Evolutionary conservation across 2,113 vertebrate species (phyloP).

Genomic region (Chaetodon trifascialis): DNA sequence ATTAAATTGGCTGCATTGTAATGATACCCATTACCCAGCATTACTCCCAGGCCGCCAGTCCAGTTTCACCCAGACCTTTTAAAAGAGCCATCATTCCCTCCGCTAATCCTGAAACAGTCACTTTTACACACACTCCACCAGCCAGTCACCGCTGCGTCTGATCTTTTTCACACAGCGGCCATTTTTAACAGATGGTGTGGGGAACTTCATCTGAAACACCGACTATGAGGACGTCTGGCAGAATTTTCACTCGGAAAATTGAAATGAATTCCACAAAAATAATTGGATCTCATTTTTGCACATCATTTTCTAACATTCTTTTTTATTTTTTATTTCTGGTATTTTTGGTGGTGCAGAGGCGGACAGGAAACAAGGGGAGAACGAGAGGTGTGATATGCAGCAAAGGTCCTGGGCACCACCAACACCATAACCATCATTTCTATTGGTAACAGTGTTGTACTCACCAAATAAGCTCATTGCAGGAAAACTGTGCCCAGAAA

Average conservation of each 20-base stretch:
- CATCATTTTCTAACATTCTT: not conserved
- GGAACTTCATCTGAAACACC: not conserved
- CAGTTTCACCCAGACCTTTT: not conserved
- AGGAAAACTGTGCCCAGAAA: too few relatives aligned
- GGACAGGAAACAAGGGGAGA: not conserved
- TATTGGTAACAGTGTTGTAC: not conserved
- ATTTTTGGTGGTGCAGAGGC: not conserved
- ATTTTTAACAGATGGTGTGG: too few relatives aligned
- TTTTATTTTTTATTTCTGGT: not conserved
- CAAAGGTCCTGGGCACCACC: too few relatives aligned
- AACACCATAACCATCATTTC: too few relatives aligned
- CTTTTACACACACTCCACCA: not conserved
- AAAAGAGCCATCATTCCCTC: not conserved
- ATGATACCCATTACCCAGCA: not conserved
- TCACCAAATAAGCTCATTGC: not conserved
- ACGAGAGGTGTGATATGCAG: too few relatives aligned
- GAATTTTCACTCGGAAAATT: not conserved
- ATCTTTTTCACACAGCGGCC: not conserved
- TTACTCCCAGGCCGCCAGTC: conserved; percentile 1
- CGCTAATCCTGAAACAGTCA: conserved; percentile 2
- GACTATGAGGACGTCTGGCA: not conserved
- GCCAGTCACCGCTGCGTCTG: not conserved
- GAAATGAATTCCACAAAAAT: not conserved
- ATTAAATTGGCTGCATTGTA: conserved; percentile 5
- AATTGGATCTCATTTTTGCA: not conserved